Evolutionary conservation across 2,888 invertebrate genomes (phyloP), one percentile per base, ranked within the genome.

Genomic region (Torymus texanus): DNA sequence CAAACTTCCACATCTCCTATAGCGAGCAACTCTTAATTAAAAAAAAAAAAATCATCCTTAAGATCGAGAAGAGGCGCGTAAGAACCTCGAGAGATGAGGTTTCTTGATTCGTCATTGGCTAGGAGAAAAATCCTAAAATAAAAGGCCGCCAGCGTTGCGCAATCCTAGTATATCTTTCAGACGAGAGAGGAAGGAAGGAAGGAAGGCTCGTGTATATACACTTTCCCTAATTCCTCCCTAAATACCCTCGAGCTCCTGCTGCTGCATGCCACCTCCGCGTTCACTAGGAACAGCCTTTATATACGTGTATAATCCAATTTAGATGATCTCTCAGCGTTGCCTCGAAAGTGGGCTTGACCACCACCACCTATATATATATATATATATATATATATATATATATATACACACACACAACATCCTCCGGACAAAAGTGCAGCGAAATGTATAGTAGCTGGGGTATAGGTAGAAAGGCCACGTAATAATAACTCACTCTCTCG

Each of bases 181-280:
- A 4, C n/a, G 24, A 18, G 53, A 66, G 41, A 41, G 41, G 41
- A 41, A 41, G 56, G 71, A 41, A 41, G 56, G 71, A 58, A 53
- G 66, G 16, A 59, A 51, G 65, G 62, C 56, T 21, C 41, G 50
- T 41, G 4, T 21, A 65, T 24, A 66, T 18, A 61, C 29, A 78
- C 78, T 78, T 78, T 78, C 78, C 65, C 78, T 56, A 53, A 67
- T 73, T 63, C 66, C 58, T 78, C 66, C 67, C 53, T 50, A 41
- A 67, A 71, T 66, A 67, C 24, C 56, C 24, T 24, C n/a, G 24
- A 61, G 68, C 59, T 16, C 21, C n/a, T 41, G 41, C 41, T 41
- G 41, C 41, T 41, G 41, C 41, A 41, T 1, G 41, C 41, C 41
- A 41, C 41, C 41, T 41, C 41, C 41, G 41, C 41, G 41, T 8